Conservation (phyloP, 1,140 invertebrate genomes). For the Bombus impatiens region DNA sequence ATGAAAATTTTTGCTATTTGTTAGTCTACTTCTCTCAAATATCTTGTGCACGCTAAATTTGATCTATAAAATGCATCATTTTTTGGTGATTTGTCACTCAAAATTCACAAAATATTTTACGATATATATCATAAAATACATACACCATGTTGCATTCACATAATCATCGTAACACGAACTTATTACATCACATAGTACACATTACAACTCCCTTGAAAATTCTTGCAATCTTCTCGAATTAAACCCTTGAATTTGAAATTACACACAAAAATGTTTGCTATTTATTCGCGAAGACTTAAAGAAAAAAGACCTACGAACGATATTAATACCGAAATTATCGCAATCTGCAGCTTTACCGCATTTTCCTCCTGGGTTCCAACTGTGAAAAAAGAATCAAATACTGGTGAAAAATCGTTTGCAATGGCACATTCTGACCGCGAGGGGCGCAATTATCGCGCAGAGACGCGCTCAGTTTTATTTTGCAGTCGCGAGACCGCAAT, state of each 20-base stretch:
- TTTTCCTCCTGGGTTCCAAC: too few relatives aligned
- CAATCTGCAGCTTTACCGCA: neutral
- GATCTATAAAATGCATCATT: too few relatives aligned
- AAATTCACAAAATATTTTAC: too few relatives aligned
- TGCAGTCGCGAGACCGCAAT: neutral
- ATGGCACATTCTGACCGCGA: neutral
- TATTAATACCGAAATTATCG: neutral
- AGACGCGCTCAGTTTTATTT: constrained; percentile 20
- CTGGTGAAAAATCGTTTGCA: neutral
- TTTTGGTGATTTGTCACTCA: too few relatives aligned
- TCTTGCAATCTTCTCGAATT: neutral
- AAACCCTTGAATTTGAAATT: neutral
- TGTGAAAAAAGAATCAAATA: too few relatives aligned
- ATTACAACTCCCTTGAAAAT: neutral
- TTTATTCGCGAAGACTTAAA: neutral
- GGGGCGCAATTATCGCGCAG: neutral
- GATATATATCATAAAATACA: too few relatives aligned
- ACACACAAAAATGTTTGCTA: neutral
- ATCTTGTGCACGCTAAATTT: too few relatives aligned
- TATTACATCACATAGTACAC: too few relatives aligned
- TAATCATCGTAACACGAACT: too few relatives aligned
- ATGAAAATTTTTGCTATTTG: too few relatives aligned
- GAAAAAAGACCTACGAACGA: neutral
- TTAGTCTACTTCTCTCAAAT: too few relatives aligned
- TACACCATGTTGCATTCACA: too few relatives aligned